Evolutionary conservation across 2,888 invertebrate species (phyloP).

Genomic region (Chrysolina haemoptera): DNA sequence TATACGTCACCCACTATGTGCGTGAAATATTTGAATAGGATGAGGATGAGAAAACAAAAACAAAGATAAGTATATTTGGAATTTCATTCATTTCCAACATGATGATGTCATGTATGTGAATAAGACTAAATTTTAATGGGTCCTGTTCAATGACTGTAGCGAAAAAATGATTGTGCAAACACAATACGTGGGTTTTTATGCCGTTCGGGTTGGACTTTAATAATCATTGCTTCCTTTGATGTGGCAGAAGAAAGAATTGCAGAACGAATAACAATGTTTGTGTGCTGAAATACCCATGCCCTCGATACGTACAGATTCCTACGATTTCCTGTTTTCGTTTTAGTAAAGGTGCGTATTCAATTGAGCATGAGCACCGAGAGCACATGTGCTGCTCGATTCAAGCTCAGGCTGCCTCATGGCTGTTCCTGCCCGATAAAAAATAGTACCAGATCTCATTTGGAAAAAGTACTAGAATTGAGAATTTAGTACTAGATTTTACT

Average conservation of each 20-base stretch:
- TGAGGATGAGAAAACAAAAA: constrained; percentile 27
- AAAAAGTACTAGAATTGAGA: no score
- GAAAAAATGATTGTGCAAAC: constrained; percentile 28
- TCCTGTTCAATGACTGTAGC: constrained; percentile 23
- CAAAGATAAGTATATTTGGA: constrained; percentile 37
- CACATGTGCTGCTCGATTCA: no score
- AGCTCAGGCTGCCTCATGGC: no score
- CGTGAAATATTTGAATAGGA: constrained; percentile 15
- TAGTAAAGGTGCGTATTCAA: no score
- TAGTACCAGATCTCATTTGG: no score
- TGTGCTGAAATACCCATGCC: constrained; percentile 1
- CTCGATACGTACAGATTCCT: neutral
- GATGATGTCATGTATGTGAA: constrained; percentile 38
- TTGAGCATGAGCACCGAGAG: no score
- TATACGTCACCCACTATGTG: neutral
- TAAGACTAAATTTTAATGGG: constrained; percentile 34
- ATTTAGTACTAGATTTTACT: no score
- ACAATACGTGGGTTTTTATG: constrained; percentile 8
- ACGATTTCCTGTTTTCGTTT: neutral
- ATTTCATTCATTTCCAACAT: constrained; percentile 39
- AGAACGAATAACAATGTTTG: neutral
- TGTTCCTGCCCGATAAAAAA: no score
- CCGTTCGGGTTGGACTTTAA: constrained; percentile 17
- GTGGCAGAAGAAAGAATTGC: neutral
- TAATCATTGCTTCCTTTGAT: constrained; percentile 10